Evolutionary conservation across 92 coral and sea anemone species (phyloP), one percentile per base, ranked within the genome.

Genomic region (Porites evermanni): DNA sequence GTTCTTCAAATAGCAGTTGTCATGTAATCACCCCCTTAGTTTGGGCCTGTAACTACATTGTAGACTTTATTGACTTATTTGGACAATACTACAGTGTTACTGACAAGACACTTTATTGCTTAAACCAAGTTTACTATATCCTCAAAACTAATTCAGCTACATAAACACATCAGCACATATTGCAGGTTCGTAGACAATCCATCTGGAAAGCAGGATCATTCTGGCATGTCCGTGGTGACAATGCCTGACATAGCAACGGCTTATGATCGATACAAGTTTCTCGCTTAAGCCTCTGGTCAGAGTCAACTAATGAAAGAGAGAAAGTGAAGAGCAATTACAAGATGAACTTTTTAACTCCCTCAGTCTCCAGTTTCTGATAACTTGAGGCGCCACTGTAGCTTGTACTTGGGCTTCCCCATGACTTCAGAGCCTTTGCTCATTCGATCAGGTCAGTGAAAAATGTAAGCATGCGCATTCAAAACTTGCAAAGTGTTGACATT

Each of bases 171-270:
- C 65, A 29, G 23, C 84, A 79, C 66, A 53, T 1, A 8, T 53
- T 13, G n/a, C 84, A 79, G 47, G 84, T 67, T 53, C 84, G 67
- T 12, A 53, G 53, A 24, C 84, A 79, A 13, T 79, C 24, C 50
- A 14, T 67, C 75, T 79, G 84, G 65, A 16, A 12, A 24, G 53
- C 21, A 14, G 20, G 0, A 7, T 38, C 53, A 1, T 14, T 23
- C 14, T 12, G 53, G 53, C 84, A 79, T 7, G 24, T 18, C 2
- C 17, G 16, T 14, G 14, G 8, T 12, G 24, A 52, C 53, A 67
- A 0, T 13, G 51, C 65, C 65, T 52, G 64, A 29, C 84, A 79
- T 17, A 13, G 53, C 1, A 7, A 10, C 4, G 84, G 84, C 8
- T 79, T 67, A 12, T 24, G 6, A 23, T 79, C 84, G 53, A 67